A percentile compares a stretch with the other conserved stretches of the same genome.
phyloP scores from a whole-genome alignment of 2,797 vertebrate species.

The Botia kubotai region DNA sequence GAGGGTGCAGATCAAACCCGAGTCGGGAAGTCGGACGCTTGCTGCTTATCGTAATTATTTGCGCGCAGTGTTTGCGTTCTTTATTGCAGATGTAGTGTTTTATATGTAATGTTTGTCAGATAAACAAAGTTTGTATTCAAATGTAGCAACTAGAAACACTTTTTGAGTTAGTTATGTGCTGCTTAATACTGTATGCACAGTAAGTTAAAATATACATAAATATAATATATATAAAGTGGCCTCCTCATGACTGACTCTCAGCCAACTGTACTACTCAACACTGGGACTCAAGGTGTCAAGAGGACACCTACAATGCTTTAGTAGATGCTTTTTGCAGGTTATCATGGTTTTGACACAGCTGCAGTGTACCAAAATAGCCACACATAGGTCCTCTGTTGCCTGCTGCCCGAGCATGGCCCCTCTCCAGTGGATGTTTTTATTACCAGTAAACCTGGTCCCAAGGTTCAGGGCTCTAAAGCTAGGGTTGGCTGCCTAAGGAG shows the following conservation, averaged over 20 bases:
- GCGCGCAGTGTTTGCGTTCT: too few species aligned
- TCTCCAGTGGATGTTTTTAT: slow-evolving; percentile 79
- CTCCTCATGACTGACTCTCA: slow-evolving; percentile 53
- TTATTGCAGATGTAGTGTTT: too few species aligned
- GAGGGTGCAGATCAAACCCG: too few species aligned
- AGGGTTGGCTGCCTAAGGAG: slow-evolving; percentile 75
- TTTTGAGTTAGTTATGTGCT: too few species aligned
- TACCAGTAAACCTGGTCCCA: slow-evolving; percentile 82
- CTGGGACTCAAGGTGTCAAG: slow-evolving; percentile 68
- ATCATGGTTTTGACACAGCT: slow-evolving; percentile 84
- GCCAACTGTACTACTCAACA: slow-evolving; percentile 71
- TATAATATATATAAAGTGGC: too few species aligned
- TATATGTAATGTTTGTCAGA: too few species aligned
- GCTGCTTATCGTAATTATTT: too few species aligned
- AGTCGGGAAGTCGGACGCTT: too few species aligned
- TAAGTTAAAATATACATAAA: too few species aligned
- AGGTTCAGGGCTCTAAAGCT: slow-evolving; percentile 77
- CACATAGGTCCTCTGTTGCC: slow-evolving; percentile 74
- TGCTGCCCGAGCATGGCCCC: slow-evolving; percentile 79
- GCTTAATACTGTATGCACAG: too few species aligned
- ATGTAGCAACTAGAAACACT: too few species aligned
- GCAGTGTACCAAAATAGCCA: slow-evolving; percentile 80
- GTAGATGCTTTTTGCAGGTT: slow-evolving; percentile 81
- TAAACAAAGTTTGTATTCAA: too few species aligned
- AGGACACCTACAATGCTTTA: slow-evolving; percentile 69